Evolutionary conservation across 2,797 vertebrate species (phyloP).

Genomic region (Lacerta bilineata): DNA sequence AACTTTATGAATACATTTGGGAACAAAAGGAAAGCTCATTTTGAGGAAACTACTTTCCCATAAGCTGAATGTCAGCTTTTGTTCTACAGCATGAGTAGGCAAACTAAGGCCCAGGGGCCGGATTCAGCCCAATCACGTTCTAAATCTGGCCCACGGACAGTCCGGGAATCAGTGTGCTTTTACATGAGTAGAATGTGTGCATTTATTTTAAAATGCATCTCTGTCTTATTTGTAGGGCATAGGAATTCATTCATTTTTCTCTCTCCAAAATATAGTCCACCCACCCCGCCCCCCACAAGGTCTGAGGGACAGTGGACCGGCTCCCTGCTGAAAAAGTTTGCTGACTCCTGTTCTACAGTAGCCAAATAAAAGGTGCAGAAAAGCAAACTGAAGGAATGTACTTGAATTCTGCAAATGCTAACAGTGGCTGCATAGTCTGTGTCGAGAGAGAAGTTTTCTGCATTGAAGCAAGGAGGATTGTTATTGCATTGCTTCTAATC

Average conservation of each 20-base stretch:
- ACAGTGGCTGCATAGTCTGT: conserved; percentile 52
- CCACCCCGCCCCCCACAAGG: no score
- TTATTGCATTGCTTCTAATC: conserved; percentile 35
- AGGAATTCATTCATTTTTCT: no score
- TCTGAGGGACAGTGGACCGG: no score
- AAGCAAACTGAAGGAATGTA: conserved; percentile 26
- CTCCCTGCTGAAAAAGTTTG: no score
- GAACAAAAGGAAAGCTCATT: conserved; percentile 36
- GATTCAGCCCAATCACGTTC: no score
- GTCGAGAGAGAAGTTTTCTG: conserved; percentile 24
- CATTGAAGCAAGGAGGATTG: conserved; percentile 50
- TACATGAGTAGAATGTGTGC: no score
- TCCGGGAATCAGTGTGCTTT: no score
- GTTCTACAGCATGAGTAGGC: conserved; percentile 31
- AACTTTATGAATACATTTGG: conserved; percentile 43
- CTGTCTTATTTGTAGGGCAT: no score
- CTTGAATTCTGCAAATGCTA: conserved; percentile 13
- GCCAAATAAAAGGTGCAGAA: conserved; percentile 29
- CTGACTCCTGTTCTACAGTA: conserved; percentile 34
- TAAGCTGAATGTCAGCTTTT: conserved; percentile 37
- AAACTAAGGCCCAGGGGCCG: no score
- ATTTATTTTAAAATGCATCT: no score
- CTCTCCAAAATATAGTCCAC: no score
- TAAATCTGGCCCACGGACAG: no score
- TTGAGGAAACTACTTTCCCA: conserved; percentile 47